Evolutionary conservation across 2,797 vertebrate genomes (phyloP).

Genomic region (Antrozous pallidus): DNA sequence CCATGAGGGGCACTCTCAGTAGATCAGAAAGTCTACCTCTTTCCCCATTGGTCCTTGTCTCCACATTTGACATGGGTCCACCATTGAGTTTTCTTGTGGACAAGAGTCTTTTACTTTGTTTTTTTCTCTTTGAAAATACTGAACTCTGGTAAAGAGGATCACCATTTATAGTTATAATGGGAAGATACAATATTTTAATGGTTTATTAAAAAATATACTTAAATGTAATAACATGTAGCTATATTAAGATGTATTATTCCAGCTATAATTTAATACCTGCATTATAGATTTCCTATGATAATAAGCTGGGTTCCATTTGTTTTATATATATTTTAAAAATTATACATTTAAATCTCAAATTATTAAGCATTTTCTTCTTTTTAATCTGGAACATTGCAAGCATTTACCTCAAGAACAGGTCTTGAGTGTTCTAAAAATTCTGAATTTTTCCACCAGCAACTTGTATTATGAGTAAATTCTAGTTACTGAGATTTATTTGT

Average conservation of each 20-base stretch:
- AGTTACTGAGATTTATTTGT: neutral
- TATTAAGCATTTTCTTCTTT: neutral
- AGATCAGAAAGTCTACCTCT: neutral
- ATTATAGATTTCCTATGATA: neutral
- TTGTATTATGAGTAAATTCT: neutral
- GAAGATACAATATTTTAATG: neutral
- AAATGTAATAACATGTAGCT: neutral
- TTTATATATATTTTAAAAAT: neutral
- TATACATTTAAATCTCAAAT: neutral
- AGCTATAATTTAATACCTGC: neutral
- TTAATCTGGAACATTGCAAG: neutral
- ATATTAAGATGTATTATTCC: neutral
- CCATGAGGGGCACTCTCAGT: neutral
- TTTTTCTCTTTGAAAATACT: neutral
- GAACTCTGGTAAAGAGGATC: neutral
- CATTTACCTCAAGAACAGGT: neutral
- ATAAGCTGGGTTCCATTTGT: neutral
- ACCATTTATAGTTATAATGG: neutral
- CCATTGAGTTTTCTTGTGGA: neutral
- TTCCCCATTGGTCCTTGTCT: neutral
- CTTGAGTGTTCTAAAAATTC: neutral
- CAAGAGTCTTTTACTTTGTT: neutral
- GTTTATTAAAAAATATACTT: neutral
- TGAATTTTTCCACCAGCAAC: neutral
- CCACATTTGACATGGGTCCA: accelerated